phyloP scores from a whole-genome alignment of 2,113 vertebrate species.

The Verasper variegatus region DNA sequence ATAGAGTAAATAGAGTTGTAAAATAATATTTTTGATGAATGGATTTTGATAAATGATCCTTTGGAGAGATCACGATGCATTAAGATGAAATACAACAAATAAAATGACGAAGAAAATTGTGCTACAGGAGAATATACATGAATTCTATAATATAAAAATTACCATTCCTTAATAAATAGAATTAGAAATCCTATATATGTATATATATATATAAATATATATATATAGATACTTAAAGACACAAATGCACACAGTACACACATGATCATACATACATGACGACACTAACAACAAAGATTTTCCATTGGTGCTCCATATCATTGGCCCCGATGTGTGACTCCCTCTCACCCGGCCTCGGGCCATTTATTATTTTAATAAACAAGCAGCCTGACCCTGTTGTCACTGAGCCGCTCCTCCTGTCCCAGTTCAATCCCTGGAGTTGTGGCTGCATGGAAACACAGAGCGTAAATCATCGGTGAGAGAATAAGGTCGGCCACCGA shows the following conservation, averaged over 20 bases:
- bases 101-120: neutral
- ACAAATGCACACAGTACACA: neutral
- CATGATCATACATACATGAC: neutral
- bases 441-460: constrained; percentile 24
- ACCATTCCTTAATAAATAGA: neutral
- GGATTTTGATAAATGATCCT: no score
- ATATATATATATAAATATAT: no score
- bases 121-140: neutral
- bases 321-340: constrained; percentile 32
- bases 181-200: no score
- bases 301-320: constrained; percentile 28
- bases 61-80: neutral
- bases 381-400: constrained; percentile 39
- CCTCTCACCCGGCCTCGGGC: neutral
- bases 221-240: neutral
- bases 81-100: neutral
- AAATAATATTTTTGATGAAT: no score
- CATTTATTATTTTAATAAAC: constrained; percentile 62
- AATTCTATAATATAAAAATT: neutral
- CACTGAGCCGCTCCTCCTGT: constrained; percentile 14
- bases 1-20: no score
- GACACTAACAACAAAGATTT: neutral
- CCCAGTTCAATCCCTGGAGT: constrained; percentile 43
- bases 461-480: constrained; percentile 58
- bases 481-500: constrained; percentile 51